A percentile compares a stretch with the other conserved stretches of the same genome.
phyloP scores from a whole-genome alignment of 1,140 invertebrate genomes.

The Apis florea region DNA sequence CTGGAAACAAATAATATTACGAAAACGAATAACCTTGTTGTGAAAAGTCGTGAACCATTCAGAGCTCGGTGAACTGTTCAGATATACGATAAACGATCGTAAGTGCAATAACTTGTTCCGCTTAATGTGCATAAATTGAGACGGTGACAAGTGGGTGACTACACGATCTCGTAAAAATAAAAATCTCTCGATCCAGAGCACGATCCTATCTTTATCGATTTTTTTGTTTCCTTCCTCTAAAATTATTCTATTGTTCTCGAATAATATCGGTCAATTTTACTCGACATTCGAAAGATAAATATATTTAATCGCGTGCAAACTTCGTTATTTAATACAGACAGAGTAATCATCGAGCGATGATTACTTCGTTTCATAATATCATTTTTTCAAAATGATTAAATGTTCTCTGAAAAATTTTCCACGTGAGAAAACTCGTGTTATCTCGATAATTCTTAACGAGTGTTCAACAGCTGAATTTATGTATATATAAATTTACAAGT shows the following conservation, averaged over 20 bases:
- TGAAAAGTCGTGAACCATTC: background rate
- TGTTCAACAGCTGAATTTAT: background rate
- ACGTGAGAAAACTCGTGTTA: background rate
- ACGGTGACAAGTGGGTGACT: background rate
- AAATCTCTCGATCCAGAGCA: too few relatives aligned
- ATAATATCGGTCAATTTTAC: too few relatives aligned
- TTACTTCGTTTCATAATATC: background rate
- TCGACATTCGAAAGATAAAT: background rate
- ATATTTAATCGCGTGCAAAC: background rate
- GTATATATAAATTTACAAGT: too few relatives aligned
- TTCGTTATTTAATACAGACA: background rate
- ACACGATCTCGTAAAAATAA: too few relatives aligned
- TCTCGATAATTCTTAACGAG: background rate
- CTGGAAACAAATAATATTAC: background rate
- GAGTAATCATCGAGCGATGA: too few relatives aligned
- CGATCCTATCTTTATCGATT: too few relatives aligned
- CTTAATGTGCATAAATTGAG: background rate
- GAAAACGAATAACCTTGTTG: background rate
- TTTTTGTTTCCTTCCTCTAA: too few relatives aligned
- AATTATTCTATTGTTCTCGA: too few relatives aligned
- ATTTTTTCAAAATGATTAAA: background rate
- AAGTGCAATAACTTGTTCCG: background rate
- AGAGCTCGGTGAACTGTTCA: background rate
- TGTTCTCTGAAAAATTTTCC: background rate
- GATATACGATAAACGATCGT: background rate